Evolutionary conservation across 2,113 vertebrate species (phyloP).

Genomic region (Megaceryle torquata): DNA sequence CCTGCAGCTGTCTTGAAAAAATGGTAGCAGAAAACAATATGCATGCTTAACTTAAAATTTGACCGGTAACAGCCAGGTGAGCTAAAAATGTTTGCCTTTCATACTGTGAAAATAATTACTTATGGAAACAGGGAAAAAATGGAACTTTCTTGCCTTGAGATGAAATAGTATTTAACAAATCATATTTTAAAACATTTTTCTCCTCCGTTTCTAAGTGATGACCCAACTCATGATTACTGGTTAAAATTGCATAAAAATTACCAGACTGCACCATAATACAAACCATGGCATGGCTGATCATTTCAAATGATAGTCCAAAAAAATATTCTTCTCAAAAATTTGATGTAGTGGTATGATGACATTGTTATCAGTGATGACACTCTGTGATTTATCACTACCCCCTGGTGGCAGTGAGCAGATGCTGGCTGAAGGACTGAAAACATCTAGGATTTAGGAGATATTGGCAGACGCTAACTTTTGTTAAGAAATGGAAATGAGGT

Average conservation of each 20-base stretch:
- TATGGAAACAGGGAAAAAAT: neutral
- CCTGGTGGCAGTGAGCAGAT: neutral
- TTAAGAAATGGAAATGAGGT: neutral
- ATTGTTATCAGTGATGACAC: neutral
- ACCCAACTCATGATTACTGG: neutral
- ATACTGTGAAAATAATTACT: neutral
- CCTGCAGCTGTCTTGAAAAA: neutral
- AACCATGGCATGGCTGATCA: neutral
- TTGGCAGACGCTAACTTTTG: neutral
- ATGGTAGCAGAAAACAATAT: neutral
- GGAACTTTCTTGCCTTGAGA: neutral
- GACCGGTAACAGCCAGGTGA: neutral
- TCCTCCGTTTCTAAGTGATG: neutral
- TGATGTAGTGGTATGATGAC: neutral
- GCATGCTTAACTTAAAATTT: neutral
- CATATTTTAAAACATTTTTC: neutral
- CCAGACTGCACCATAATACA: neutral
- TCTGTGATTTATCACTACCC: neutral
- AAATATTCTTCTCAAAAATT: neutral
- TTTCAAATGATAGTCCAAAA: fast-evolving
- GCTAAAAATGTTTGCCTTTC: neutral
- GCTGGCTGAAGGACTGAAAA: neutral
- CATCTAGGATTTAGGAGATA: neutral
- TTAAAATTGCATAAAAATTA: neutral
- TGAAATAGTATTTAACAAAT: neutral